These are phyloP conservation scores for Drosophila azteca DNA, from an alignment of 1,140 invertebrate genomes.

Conservation along the genomic window DNA sequence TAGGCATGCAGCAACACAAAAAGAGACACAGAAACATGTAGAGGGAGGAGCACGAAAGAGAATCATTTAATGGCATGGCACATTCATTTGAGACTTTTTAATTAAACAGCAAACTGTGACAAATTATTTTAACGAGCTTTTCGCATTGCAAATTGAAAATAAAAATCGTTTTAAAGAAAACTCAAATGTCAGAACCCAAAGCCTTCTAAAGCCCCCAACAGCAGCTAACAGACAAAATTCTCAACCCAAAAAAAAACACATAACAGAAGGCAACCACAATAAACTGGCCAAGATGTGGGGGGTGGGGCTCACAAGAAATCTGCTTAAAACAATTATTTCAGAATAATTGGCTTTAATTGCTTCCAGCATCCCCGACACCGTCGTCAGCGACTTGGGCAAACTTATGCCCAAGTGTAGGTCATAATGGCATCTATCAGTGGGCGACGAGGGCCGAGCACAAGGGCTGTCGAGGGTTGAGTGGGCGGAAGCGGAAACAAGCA, in stretches of 20 bases:
- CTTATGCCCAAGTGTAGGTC: constrained; percentile 71
- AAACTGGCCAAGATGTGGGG: constrained; percentile 24
- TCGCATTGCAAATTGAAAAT: constrained; percentile 52
- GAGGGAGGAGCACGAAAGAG: constrained; percentile 8
- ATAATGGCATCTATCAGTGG: constrained; percentile 82
- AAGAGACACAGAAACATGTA: neutral
- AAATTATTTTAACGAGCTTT: constrained; percentile 78
- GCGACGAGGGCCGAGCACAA: constrained; percentile 42
- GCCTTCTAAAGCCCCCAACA: constrained; percentile 9
- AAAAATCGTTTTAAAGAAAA: constrained; percentile 40
- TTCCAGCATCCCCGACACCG: constrained; percentile 47
- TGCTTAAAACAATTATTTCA: constrained; percentile 83
- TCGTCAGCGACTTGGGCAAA: constrained; percentile 56
- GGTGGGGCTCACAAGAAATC: constrained; percentile 56
- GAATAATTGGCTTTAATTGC: constrained; percentile 84
- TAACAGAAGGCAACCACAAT: constrained; percentile 19
- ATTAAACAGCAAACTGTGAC: constrained; percentile 74
- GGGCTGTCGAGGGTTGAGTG: constrained; percentile 44
- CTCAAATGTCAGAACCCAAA: constrained; percentile 48
- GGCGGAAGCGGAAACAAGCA: constrained; percentile 82
- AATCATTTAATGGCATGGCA: constrained; percentile 58
- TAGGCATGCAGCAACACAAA: constrained; percentile 44
- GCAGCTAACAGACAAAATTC: constrained; percentile 13
- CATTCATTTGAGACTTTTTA: constrained; percentile 74
- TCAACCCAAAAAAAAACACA: constrained; percentile 9